Evolutionary conservation across 2,113 vertebrate species (phyloP).

Genomic region (Neogobius melanostomus): DNA sequence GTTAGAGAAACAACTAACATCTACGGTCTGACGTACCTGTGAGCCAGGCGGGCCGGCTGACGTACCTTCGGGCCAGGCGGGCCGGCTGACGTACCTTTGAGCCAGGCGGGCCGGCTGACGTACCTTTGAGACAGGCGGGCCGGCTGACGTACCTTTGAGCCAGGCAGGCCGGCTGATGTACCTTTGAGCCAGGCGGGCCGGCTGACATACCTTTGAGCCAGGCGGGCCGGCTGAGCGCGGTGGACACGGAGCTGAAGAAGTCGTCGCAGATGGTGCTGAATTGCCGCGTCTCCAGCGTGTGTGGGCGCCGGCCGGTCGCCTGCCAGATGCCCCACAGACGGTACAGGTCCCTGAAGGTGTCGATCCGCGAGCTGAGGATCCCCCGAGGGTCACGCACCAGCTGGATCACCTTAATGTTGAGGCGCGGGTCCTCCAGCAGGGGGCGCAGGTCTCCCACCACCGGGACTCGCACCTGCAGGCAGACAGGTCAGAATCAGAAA

Average conservation of each 20-base stretch:
- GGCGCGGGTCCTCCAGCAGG: slow-evolving; percentile 89
- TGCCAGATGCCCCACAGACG: slow-evolving; percentile 96
- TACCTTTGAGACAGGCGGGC: no score
- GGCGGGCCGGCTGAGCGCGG: slow-evolving; percentile 83
- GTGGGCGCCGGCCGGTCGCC: slow-evolving; percentile 89
- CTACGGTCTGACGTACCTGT: no score
- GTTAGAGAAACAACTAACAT: no score
- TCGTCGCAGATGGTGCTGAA: slow-evolving; percentile 93
- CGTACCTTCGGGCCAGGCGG: no score
- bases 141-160: no score
- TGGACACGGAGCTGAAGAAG: slow-evolving; percentile 91
- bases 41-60: no score
- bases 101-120: no score
- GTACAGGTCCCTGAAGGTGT: slow-evolving; percentile 95
- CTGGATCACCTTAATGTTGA: slow-evolving; percentile 96
- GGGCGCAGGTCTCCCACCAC: slow-evolving; percentile 89
- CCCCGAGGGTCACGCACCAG: slow-evolving; percentile 93
- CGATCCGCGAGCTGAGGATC: slow-evolving; percentile 91
- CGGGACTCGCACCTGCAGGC: slow-evolving; percentile 81
- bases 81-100: no score
- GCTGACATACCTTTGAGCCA: slow-evolving; percentile 87
- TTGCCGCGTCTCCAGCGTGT: slow-evolving; percentile 90
- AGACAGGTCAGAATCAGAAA: neutral
- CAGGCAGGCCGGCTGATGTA: no score
- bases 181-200: slow-evolving; percentile 62